Evolutionary conservation across 2,888 invertebrate species (phyloP).

Genomic region (Odontothrips loti): DNA sequence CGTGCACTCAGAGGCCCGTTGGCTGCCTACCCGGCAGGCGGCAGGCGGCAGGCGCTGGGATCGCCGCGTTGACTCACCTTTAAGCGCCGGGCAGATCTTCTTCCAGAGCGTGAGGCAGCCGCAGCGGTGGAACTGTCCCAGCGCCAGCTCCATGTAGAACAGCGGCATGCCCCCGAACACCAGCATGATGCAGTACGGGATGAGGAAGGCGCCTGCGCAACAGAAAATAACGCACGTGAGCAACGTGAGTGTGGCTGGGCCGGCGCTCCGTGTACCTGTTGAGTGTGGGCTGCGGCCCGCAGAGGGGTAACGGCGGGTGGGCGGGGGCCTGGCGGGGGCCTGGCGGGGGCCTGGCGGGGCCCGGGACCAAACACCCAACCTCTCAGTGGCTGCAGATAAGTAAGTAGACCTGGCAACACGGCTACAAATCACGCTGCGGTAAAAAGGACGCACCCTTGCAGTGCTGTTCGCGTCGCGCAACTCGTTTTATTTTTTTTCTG

Average conservation of each 20-base stretch:
- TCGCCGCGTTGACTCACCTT: conserved; percentile 58
- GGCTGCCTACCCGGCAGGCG: not conserved
- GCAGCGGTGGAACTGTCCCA: conserved; percentile 89
- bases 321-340: too few relatives aligned
- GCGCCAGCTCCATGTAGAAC: conserved; percentile 91
- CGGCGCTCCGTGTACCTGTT: not conserved
- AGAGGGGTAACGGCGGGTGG: too few relatives aligned
- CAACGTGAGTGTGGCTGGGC: not conserved
- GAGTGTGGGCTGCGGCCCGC: not conserved
- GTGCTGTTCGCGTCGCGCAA: too few relatives aligned
- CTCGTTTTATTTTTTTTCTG: too few relatives aligned
- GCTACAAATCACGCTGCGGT: too few relatives aligned
- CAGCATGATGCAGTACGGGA: conserved; percentile 90
- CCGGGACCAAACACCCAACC: too few relatives aligned
- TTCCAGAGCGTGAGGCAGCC: conserved; percentile 93
- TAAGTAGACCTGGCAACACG: too few relatives aligned
- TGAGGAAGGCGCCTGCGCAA: conserved; percentile 80
- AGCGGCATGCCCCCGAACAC: conserved; percentile 88
- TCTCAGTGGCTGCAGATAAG: too few relatives aligned
- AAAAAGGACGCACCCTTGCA: too few relatives aligned
- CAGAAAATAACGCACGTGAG: not conserved
- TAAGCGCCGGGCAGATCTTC: conserved; percentile 85
- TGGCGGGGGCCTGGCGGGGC: too few relatives aligned
- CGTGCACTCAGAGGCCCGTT: not conserved
- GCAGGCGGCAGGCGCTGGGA: not conserved